Evolutionary conservation across 2,888 invertebrate genomes (phyloP).

Genomic region (Electrophaes corylata): DNA sequence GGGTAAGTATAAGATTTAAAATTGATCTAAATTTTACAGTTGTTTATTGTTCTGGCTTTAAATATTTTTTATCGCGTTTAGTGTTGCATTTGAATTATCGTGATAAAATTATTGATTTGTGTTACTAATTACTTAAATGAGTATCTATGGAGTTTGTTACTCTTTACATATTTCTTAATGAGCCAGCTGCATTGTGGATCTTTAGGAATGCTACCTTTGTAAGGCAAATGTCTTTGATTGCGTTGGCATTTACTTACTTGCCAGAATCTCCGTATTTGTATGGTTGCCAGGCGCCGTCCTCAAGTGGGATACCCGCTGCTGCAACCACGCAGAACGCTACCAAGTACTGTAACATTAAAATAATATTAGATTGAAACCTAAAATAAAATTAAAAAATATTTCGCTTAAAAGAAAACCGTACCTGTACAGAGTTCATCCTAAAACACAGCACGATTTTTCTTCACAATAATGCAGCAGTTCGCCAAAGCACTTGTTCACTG

Average conservation of each 20-base stretch:
- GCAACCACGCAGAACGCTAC: conserved; percentile 65
- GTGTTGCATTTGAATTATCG: background rate
- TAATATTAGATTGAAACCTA: conserved; percentile 1
- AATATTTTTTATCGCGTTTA: background rate
- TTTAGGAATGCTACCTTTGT: conserved; percentile 27
- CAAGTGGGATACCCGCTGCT: conserved; percentile 57
- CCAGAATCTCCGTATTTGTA: conserved; percentile 69
- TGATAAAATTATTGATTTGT: background rate
- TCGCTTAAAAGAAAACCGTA: conserved; percentile 37
- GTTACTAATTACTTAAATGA: background rate
- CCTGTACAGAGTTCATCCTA: conserved; percentile 70
- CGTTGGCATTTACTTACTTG: conserved; percentile 75
- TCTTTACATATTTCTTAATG: conserved; percentile 10
- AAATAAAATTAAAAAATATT: conserved; percentile 11
- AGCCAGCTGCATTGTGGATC: conserved; percentile 15
- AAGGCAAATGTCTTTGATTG: conserved; percentile 40
- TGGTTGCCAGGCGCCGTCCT: conserved; percentile 73
- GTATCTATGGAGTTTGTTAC: conserved; percentile 7
- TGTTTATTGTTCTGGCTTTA: background rate
- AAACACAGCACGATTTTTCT: conserved; percentile 53
- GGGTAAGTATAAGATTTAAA: conserved; percentile 32
- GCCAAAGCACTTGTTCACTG: conserved; percentile 55
- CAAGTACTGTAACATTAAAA: conserved; percentile 53
- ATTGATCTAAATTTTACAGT: conserved; percentile 8
- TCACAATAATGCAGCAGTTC: conserved; percentile 51